Conservation (phyloP, 1,140 invertebrate species). For the Myzus persicae region DNA sequence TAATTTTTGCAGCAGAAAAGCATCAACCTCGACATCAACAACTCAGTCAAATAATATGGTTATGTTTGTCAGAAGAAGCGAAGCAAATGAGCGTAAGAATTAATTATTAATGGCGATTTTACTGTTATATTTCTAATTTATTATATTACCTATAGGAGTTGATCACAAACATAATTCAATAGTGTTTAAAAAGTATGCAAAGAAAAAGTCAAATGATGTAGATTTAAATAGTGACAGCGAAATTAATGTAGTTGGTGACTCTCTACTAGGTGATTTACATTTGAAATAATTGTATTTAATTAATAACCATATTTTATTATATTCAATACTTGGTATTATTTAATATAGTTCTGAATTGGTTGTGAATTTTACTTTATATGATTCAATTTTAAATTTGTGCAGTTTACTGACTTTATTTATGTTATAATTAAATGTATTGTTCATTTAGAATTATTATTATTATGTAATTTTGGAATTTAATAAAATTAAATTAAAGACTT, state of each 20-base stretch:
- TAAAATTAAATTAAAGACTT: not conserved
- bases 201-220: not conserved
- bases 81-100: not conserved
- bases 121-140: not conserved
- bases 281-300: constrained; percentile 6
- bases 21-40: not conserved
- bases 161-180: not conserved
- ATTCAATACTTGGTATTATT: not conserved
- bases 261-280: not conserved
- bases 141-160: not conserved
- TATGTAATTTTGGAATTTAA: not conserved
- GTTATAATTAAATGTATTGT: not conserved
- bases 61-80: not conserved
- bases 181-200: not conserved
- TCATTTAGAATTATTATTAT: not conserved
- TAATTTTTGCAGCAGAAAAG: not conserved
- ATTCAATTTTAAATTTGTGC: not conserved
- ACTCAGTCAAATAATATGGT: not conserved
- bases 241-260: not conserved
- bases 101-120: not conserved
- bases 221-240: not conserved
- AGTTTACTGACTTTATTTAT: not conserved
- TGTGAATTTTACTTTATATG: constrained; percentile 11
- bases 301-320: not conserved
- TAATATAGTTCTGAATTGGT: not conserved